Evolutionary conservation across 2,888 invertebrate species (phyloP).

Genomic region (Serripes groenlandicus): DNA sequence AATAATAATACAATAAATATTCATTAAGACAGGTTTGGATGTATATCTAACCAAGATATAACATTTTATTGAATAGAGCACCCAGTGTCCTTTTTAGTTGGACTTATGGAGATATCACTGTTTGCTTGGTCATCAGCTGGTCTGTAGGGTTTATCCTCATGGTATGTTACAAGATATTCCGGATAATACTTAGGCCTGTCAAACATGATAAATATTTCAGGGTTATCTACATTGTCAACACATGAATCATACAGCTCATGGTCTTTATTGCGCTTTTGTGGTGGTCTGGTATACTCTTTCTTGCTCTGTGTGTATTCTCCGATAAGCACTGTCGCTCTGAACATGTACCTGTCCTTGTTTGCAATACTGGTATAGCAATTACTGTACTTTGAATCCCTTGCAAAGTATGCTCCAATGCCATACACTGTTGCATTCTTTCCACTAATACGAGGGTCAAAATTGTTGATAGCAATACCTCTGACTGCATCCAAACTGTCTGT

Average conservation of each 20-base stretch:
- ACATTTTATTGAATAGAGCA: no score
- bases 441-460: constrained; percentile 75
- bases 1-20: no score
- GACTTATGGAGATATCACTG: no score
- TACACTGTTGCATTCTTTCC: constrained; percentile 77
- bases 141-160: no score
- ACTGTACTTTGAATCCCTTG: constrained; percentile 68
- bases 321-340: constrained; percentile 75
- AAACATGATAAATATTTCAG: constrained; percentile 77
- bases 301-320: constrained; percentile 73
- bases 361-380: constrained; percentile 58
- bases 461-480: constrained; percentile 73
- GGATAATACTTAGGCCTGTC: constrained; percentile 77
- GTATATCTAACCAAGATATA: no score
- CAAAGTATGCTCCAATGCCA: constrained; percentile 78
- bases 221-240: constrained; percentile 70
- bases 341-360: constrained; percentile 68
- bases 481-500: constrained; percentile 69
- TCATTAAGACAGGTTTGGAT: no score
- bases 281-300: constrained; percentile 64
- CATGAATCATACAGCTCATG: constrained; percentile 77
- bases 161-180: constrained; percentile 74
- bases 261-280: constrained; percentile 58
- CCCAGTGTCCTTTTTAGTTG: no score
- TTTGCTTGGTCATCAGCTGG: no score